Conservation (phyloP, 2,797 vertebrate genomes). For the Dermochelys coriacea region DNA sequence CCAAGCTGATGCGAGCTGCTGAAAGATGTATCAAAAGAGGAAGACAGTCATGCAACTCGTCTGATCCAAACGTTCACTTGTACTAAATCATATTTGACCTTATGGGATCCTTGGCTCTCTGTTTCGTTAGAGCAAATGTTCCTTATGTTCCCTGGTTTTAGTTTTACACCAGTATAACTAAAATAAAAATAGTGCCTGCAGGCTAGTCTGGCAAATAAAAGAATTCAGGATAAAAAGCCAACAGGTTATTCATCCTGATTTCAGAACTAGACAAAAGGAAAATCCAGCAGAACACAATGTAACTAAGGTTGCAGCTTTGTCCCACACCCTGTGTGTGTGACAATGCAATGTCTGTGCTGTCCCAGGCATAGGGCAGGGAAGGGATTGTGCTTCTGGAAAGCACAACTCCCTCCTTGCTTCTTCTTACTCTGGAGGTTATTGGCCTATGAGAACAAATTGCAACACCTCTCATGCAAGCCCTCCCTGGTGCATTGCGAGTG, state of each 20-base stretch:
- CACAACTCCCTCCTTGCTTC: neutral
- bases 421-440: neutral
- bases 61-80: neutral
- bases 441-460: neutral
- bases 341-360: neutral
- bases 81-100: neutral
- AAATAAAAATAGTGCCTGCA: neutral
- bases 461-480: neutral
- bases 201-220: neutral
- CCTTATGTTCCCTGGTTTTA: neutral
- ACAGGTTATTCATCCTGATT: neutral
- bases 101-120: neutral
- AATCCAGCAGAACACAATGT: neutral
- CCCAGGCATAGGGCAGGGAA: neutral
- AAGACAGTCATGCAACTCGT: neutral
- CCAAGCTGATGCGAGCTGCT: neutral
- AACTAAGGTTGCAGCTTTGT: neutral
- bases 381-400: neutral
- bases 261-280: neutral
- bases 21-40: slow-evolving; percentile 7
- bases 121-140: neutral
- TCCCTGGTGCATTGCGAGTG: too few species aligned
- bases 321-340: neutral
- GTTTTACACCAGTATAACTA: neutral
- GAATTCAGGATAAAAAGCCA: neutral